phyloP scores from a whole-genome alignment of 2,888 invertebrate species.

The Suillia variegata region DNA sequence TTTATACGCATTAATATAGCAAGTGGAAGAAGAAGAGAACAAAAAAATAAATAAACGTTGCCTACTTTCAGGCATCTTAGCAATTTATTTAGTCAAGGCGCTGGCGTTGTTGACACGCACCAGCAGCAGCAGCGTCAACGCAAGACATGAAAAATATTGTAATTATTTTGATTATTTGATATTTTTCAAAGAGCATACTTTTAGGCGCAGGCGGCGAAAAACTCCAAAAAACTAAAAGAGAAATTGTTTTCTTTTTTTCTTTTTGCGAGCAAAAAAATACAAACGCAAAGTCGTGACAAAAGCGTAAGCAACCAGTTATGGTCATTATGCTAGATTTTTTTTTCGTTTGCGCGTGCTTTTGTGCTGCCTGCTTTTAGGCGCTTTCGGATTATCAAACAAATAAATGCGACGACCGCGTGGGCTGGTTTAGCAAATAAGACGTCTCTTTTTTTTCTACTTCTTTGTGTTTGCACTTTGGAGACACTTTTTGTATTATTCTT shows the following conservation, averaged over 20 bases:
- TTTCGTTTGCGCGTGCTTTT: neutral
- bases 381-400: neutral
- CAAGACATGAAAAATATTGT: slow-evolving; percentile 9
- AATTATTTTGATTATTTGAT: slow-evolving; percentile 5
- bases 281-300: too few species aligned
- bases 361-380: neutral
- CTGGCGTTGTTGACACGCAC: too few species aligned
- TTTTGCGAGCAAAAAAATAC: too few species aligned
- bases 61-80: neutral
- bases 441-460: neutral
- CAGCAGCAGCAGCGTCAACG: slow-evolving; percentile 6
- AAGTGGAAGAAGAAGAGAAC: neutral
- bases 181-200: slow-evolving; percentile 4
- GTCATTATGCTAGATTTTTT: too few species aligned
- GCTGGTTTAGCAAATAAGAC: neutral
- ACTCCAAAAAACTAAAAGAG: neutral
- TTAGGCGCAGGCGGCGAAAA: neutral
- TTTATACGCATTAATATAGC: neutral
- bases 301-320: too few species aligned
- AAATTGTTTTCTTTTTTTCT: too few species aligned
- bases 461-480: too few species aligned
- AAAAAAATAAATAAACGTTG: neutral
- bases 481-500: neutral
- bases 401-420: neutral
- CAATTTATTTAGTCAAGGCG: too few species aligned